Evolutionary conservation across 2,797 vertebrate genomes (phyloP).

Genomic region (Myiothlypis coronata): DNA sequence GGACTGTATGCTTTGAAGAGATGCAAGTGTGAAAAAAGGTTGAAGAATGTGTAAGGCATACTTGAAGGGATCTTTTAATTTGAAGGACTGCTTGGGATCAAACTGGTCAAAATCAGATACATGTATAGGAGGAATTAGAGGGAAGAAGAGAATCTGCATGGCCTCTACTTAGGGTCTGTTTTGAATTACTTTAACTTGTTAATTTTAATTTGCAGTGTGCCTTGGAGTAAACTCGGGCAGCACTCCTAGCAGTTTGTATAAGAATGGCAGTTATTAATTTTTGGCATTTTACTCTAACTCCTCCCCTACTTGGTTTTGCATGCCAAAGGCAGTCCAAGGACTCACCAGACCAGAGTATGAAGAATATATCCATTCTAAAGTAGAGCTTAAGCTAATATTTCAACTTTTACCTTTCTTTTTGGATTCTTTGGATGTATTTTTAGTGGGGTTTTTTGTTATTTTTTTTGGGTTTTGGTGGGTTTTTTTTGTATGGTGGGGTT

Average conservation of each 20-base stretch:
- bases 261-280: background rate
- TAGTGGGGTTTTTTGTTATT: too few species aligned
- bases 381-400: background rate
- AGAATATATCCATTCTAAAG: background rate
- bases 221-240: background rate
- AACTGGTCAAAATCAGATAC: background rate
- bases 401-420: background rate
- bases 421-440: background rate
- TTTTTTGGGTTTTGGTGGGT: too few species aligned
- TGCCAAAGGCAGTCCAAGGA: background rate
- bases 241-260: background rate
- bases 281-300: background rate
- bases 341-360: background rate
- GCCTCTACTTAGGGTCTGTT: background rate
- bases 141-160: background rate
- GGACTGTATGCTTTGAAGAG: background rate
- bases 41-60: background rate
- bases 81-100: background rate
- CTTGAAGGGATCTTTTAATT: background rate
- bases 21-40: background rate
- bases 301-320: background rate
- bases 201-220: background rate
- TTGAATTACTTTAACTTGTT: background rate
- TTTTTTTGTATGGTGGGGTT: too few species aligned
- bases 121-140: background rate